These are phyloP conservation scores for Oncorhynchus tshawytscha DNA, from an alignment of 2,113 vertebrate species.

Conservation along the genomic window DNA sequence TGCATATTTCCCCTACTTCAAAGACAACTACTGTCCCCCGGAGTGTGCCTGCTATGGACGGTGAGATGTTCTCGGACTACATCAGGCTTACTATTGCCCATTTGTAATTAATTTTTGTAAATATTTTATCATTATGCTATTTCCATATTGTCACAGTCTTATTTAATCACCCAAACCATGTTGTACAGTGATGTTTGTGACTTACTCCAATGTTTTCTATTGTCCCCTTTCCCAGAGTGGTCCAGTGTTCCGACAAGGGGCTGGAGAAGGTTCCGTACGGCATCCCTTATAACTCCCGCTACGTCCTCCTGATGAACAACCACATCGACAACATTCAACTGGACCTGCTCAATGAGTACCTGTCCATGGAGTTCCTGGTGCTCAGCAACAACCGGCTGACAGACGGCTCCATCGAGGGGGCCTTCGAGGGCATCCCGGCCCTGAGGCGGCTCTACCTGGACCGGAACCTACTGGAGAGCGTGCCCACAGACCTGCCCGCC, in stretches of 20 bases:
- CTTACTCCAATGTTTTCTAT: background rate
- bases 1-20: slow-evolving; percentile 62
- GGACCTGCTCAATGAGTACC: slow-evolving; percentile 59
- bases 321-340: slow-evolving; percentile 59
- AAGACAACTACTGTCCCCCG: slow-evolving; percentile 62
- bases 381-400: slow-evolving; percentile 68
- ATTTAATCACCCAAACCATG: background rate
- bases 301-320: slow-evolving; percentile 72
- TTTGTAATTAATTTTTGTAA: background rate
- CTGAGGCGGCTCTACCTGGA: slow-evolving; percentile 58
- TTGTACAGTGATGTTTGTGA: too few relatives aligned
- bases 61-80: slow-evolving; percentile 26
- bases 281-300: slow-evolving; percentile 65
- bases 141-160: background rate
- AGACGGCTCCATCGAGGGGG: slow-evolving; percentile 50
- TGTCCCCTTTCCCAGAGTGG: slow-evolving; percentile 57
- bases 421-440: slow-evolving; percentile 52
- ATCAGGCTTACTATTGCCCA: background rate
- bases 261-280: slow-evolving; percentile 62
- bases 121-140: background rate
- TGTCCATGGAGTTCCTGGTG: slow-evolving; percentile 62
- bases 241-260: slow-evolving; percentile 73
- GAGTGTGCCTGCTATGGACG: slow-evolving; percentile 67
- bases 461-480: slow-evolving; percentile 47
- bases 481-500: slow-evolving; percentile 43